phyloP scores from a whole-genome alignment of 2,113 vertebrate genomes.

The Athene cunicularia region DNA sequence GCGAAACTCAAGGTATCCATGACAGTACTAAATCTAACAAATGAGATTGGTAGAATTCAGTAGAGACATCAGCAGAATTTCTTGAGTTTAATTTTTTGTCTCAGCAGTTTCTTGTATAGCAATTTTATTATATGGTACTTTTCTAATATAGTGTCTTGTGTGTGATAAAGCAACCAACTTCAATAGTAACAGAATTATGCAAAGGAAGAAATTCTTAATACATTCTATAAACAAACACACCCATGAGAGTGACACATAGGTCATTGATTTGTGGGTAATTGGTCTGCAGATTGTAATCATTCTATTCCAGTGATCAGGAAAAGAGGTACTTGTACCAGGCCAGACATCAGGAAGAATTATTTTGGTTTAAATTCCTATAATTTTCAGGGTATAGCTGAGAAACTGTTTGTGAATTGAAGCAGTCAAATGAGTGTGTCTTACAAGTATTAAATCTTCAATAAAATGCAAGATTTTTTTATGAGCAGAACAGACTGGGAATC shows the following conservation, averaged over 20 bases:
- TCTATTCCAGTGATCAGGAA: background rate
- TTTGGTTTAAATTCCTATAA: background rate
- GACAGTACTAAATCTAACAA: slow-evolving; percentile 4
- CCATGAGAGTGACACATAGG: background rate
- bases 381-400: background rate
- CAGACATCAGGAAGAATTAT: background rate
- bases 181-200: background rate
- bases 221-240: background rate
- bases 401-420: background rate
- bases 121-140: background rate
- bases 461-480: background rate
- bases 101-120: background rate
- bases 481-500: background rate
- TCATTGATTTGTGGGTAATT: background rate
- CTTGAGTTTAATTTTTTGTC: background rate
- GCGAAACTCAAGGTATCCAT: background rate
- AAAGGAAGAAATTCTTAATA: background rate
- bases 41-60: background rate
- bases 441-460: background rate
- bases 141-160: background rate
- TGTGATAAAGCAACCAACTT: background rate
- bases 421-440: background rate
- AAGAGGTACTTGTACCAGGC: background rate
- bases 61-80: background rate
- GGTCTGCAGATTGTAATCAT: background rate